Base-by-base conservation (phyloP, 2,888 invertebrate genomes). In the Pomacea canaliculata region DNA sequence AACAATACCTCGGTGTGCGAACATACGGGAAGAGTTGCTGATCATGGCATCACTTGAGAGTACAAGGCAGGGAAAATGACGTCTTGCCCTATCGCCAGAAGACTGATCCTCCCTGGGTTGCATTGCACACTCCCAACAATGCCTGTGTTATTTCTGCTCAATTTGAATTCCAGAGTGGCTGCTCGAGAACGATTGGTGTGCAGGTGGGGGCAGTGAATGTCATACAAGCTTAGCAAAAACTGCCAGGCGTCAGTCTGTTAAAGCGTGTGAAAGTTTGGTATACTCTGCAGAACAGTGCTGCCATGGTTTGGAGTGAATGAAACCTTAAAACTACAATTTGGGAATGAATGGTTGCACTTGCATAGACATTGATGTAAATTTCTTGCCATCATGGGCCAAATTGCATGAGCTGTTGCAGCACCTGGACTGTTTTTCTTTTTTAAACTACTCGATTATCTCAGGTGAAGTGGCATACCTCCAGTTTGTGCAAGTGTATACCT, bases 71-170 rank as follows among this genome's bases (percentile, higher is more conserved):
- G 51, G 51, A 56, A 56, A 56, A 56, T 56, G 51, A 56, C 16
- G 51, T 56, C 51, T 56, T 56, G 8, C 8, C 51, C 51, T 8
- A 7, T 56, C 51, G 10, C 51, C 51, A 10, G 16, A 56, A 56
- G 51, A 56, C 51, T 56, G 51, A 56, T 56, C 16, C 51, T 56
- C 51, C 51, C 51, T 46, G 37, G 18, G 23, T 18, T 27, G 18
- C 27, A 18, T 67, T 46, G 27, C 23, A 8, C 56, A 5, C 16
- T 56, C 66, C 56, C 59, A 67, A 46, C 67, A 67, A 10, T 60
- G 67, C 59, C 73, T 73, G 73, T 73, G 73, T 73, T 73, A 73
- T 48, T 51, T 60, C 46, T 73, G 73, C 73, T 73, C 73, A 73
- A 73, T 67, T 10, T 73, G 73, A 73, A 73, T 73, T 73, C 73